phyloP scores from a whole-genome alignment of 2,888 invertebrate genomes.

The Prenolepis imparis region DNA sequence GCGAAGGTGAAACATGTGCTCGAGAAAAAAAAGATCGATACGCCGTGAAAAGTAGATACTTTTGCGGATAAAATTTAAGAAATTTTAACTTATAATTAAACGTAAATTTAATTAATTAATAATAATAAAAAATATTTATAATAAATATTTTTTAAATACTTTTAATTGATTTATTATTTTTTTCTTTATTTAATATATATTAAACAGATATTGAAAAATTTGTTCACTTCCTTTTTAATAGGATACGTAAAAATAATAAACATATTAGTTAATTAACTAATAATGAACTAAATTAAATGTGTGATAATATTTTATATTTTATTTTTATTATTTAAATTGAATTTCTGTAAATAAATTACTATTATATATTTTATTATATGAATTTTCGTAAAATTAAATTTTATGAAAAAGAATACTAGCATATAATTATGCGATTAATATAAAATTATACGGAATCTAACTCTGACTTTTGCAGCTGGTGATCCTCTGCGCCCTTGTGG shows the following conservation, averaged over 20 bases:
- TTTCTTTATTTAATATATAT: background rate
- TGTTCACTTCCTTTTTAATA: background rate
- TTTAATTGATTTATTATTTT: background rate
- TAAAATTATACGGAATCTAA: background rate
- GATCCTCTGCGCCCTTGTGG: constrained; percentile 82
- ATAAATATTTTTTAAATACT: background rate
- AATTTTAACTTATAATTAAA: background rate
- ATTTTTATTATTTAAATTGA: background rate
- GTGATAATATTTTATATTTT: background rate
- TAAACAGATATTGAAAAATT: background rate
- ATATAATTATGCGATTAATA: background rate
- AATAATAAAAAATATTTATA: background rate
- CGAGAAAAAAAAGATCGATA: background rate
- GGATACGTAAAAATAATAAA: background rate
- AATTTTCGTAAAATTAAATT: background rate
- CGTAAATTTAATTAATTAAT: background rate
- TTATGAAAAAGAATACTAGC: background rate
- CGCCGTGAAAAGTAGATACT: background rate
- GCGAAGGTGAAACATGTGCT: background rate
- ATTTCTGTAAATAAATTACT: background rate
- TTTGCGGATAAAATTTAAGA: background rate
- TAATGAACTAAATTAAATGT: background rate
- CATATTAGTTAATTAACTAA: background rate
- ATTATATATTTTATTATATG: background rate
- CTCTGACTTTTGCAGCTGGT: constrained; percentile 80